Evolutionary conservation across 2,888 invertebrate species (phyloP), one percentile per base, ranked within the genome.

Genomic region (Melanchra persicariae): DNA sequence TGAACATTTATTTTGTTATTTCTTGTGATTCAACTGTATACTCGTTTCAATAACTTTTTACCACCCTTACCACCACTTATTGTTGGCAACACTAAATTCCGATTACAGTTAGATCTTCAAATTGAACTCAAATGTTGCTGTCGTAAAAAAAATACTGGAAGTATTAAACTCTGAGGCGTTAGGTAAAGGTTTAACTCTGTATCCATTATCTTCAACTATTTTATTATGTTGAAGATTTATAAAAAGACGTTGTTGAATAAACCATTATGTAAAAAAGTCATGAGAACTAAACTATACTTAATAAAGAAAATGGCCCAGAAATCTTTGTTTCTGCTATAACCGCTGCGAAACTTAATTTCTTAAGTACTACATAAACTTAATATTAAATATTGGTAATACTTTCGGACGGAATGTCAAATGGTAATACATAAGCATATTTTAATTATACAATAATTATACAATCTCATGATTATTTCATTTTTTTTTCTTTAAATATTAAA

Each of bases 351-450:
- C 70, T 85, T 79, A 69, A 55, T 77, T 78, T 86, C 76, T 75
- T 83, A 79, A 59, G 60, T 64, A 72, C 60, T 78, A 69, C 30
- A 70, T 81, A 85, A 85, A 65, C 77, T 83, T 85, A 87, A 69
- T 74, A 76, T 77, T 87, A 82, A 84, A 78, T 89, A 88, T 89
- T 91, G 92, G 92, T 94, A 94, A 93, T 93, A 94, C 93, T 93
- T 87, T 89, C 87, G 94, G 94, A 94, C 94, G 94, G 94, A 94
- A 91, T 91, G 88, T 91, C 89, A 87, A 88, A 86, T 85, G 82
- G 83, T 85, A 84, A 82, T 83, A 83, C 52, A 82, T 80, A 80
- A 70, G 70, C 51, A 74, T 73, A 76, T 75, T 75, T 74, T 77
- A 61, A 72, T 52, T 66, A 82, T 57, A 81, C 66, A 81, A 79